Percentiles rank a stretch among this genome's conserved stretches.
Evolutionary conservation across 2,888 invertebrate genomes (phyloP).

Genomic region (Yponomeuta evonymella): DNA sequence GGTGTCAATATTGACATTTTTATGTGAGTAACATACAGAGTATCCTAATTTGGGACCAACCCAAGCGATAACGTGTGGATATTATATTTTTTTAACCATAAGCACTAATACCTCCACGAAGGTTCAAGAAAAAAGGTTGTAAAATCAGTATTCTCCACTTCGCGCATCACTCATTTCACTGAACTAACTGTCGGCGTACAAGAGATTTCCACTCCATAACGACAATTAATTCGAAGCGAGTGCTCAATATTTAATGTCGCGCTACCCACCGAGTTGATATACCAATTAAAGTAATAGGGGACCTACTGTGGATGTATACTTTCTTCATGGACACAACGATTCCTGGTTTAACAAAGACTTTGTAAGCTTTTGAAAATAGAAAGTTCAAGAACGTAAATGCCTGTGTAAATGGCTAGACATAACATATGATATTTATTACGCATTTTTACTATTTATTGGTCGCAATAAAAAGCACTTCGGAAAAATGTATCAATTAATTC

Average conservation of each 20-base stretch:
- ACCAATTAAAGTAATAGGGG: slow-evolving; percentile 46
- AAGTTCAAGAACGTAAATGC: too few relatives aligned
- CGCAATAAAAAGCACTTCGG: too few relatives aligned
- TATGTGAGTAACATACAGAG: too few relatives aligned
- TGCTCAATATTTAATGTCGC: slow-evolving; percentile 1
- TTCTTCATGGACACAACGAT: slow-evolving; percentile 10
- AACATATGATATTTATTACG: too few relatives aligned
- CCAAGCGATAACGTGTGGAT: too few relatives aligned
- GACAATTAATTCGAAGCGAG: slow-evolving; percentile 3
- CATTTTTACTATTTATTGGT: too few relatives aligned
- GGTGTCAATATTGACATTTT: too few relatives aligned
- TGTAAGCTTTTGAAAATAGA: background rate
- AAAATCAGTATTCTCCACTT: background rate
- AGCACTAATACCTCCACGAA: too few relatives aligned
- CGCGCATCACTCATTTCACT: background rate
- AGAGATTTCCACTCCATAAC: slow-evolving; percentile 1
- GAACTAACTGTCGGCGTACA: background rate
- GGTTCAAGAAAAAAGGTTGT: background rate
- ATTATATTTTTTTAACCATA: too few relatives aligned
- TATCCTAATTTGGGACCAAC: too few relatives aligned
- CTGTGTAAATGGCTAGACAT: too few relatives aligned
- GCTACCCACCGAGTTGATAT: slow-evolving; percentile 37
- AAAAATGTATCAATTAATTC: too few relatives aligned
- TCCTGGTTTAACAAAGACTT: slow-evolving; percentile 29
- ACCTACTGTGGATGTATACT: background rate